Percentiles rank a stretch among this genome's conserved stretches.
Conservation (phyloP, 1,140 invertebrate species). For the Platorchestia sp. region DNA sequence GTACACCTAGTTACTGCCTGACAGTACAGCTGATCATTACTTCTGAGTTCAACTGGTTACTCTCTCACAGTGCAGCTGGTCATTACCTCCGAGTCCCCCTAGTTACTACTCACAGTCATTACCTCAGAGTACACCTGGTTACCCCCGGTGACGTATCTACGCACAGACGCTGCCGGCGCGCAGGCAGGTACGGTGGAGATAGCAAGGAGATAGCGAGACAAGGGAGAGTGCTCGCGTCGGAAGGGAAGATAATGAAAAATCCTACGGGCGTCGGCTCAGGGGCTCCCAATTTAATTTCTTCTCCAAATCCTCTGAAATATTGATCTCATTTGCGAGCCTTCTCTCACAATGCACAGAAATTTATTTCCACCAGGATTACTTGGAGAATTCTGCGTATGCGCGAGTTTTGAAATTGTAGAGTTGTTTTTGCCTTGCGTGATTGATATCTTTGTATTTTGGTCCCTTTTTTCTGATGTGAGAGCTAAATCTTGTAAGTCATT, state of each 20-base stretch:
- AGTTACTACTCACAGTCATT: not conserved
- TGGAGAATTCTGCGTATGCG: no score
- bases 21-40: no score
- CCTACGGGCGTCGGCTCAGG: not conserved
- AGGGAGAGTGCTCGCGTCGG: slow-evolving; percentile 38
- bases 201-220: not conserved
- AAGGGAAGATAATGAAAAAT: slow-evolving; percentile 46
- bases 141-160: not conserved
- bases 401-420: no score
- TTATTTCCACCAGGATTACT: no score
- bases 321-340: not conserved
- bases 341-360: not conserved
- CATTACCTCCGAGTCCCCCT: no score
- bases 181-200: not conserved
- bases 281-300: slow-evolving; percentile 17
- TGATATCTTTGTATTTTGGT: no score
- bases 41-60: no score
- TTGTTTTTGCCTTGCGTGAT: no score
- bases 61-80: no score
- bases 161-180: not conserved
- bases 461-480: no score
- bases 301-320: not conserved
- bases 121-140: not conserved
- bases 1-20: no score
- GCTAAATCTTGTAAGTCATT: no score